Evolutionary conservation across 2,113 vertebrate genomes (phyloP).

Genomic region (Egretta garzetta): DNA sequence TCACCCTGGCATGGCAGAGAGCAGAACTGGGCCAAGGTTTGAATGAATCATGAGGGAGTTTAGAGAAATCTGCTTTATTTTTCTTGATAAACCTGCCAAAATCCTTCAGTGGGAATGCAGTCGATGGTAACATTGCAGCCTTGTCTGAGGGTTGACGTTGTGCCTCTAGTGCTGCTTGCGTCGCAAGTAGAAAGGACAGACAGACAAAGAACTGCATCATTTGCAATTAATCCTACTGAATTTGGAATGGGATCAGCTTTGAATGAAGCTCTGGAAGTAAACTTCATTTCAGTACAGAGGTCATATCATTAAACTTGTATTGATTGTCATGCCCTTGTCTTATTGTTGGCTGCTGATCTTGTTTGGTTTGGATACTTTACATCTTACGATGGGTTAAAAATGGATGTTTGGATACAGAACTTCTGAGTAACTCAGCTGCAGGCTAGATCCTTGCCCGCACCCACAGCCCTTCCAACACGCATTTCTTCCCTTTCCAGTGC

Average conservation of each 20-base stretch:
- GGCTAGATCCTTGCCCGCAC: neutral
- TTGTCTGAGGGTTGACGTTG: neutral
- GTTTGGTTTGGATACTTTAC: neutral
- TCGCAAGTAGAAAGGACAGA: neutral
- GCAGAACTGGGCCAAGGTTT: neutral
- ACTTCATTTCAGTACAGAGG: neutral
- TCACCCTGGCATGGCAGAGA: neutral
- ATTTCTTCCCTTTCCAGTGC: neutral
- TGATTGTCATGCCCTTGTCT: neutral
- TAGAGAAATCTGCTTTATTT: neutral
- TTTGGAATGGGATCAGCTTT: neutral
- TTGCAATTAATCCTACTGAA: neutral
- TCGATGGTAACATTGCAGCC: neutral
- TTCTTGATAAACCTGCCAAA: neutral
- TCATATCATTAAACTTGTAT: neutral
- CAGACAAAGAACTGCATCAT: neutral
- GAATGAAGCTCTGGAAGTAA: neutral
- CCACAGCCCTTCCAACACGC: fast-evolving
- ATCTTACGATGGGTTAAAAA: neutral
- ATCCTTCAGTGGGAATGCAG: neutral
- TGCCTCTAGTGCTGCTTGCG: neutral
- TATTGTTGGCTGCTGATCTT: neutral
- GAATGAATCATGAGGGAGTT: neutral
- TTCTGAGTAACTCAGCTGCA: neutral
- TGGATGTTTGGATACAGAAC: neutral